These are phyloP conservation scores for Heliconius melpomene DNA, from an alignment of 1,140 invertebrate species.

Conservation along the genomic window DNA sequence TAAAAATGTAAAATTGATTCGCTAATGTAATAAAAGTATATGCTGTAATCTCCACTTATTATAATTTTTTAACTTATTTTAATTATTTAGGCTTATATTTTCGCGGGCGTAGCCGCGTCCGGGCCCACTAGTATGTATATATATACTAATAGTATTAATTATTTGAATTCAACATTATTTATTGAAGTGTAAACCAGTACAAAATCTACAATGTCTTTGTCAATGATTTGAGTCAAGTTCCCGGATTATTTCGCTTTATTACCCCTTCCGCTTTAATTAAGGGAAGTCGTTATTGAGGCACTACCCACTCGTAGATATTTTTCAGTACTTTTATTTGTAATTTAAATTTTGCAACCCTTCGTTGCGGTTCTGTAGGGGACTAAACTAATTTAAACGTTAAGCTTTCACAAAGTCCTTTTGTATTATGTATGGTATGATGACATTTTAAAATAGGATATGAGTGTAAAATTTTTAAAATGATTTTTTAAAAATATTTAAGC, in stretches of 20 bases:
- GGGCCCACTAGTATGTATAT: too few relatives aligned
- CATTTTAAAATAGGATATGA: slow-evolving; percentile 59
- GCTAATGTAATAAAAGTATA: too few relatives aligned
- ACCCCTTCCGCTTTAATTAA: slow-evolving; percentile 80
- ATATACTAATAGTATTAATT: not conserved
- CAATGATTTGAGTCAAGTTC: slow-evolving; percentile 71
- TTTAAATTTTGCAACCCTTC: slow-evolving; percentile 81
- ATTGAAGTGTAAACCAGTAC: slow-evolving; percentile 34
- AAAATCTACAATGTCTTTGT: slow-evolving; percentile 51
- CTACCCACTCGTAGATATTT: slow-evolving; percentile 79
- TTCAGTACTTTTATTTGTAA: slow-evolving; percentile 82
- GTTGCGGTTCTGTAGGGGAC: slow-evolving; percentile 70
- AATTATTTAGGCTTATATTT: too few relatives aligned
- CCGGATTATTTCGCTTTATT: slow-evolving; percentile 78
- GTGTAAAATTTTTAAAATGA: slow-evolving; percentile 14
- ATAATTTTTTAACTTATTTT: too few relatives aligned
- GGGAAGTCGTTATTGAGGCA: slow-evolving; percentile 77
- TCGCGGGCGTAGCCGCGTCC: too few relatives aligned
- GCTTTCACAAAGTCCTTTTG: slow-evolving; percentile 72
- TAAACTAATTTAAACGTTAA: slow-evolving; percentile 80
- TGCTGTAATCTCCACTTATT: too few relatives aligned
- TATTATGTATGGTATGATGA: slow-evolving; percentile 70
- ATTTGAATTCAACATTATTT: not conserved
- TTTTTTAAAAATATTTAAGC: not conserved
- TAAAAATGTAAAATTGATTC: too few relatives aligned